Conservation (phyloP, 2,797 vertebrate species). For the Thalassophryne amazonica region DNA sequence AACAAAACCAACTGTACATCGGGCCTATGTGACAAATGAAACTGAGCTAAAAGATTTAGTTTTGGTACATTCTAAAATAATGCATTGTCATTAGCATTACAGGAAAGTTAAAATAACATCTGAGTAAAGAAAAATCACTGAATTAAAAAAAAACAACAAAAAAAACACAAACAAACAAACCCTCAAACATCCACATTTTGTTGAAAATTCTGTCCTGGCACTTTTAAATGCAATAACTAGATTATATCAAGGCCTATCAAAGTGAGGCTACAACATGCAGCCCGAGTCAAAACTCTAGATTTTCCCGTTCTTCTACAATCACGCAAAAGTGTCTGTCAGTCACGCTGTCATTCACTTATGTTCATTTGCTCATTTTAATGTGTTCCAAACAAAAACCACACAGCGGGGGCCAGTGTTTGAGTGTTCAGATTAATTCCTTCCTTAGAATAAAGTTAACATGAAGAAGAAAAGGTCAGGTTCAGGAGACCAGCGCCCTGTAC, state of each 20-base stretch:
- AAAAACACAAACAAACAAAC: conserved; percentile 25
- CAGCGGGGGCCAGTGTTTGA: conserved; percentile 1
- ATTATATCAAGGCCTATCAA: conserved; percentile 68
- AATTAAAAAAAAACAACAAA: conserved; percentile 23
- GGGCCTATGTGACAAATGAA: conserved; percentile 23
- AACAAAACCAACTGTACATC: conserved; percentile 32
- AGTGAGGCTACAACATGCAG: conserved; percentile 67
- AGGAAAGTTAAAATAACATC: conserved; percentile 56
- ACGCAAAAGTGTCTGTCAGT: conserved; percentile 37
- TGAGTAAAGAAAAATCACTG: conserved; percentile 12
- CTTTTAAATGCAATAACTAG: conserved; percentile 70
- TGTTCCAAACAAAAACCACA: conserved; percentile 20
- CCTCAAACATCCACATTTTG: conserved; percentile 50
- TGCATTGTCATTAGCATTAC: conserved; percentile 53
- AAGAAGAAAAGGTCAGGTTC: conserved; percentile 33
- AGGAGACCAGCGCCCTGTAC: conserved; percentile 19
- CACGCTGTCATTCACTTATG: conserved; percentile 3
- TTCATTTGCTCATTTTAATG: conserved; percentile 21
- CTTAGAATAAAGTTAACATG: conserved; percentile 38
- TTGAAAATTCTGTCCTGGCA: conserved; percentile 72
- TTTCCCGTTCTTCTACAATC: conserved; percentile 40
- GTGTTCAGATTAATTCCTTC: conserved; percentile 1
- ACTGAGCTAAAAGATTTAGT: conserved; percentile 51
- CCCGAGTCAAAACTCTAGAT: conserved; percentile 60
- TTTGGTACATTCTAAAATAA: conserved; percentile 74